Base-by-base conservation (phyloP, 1,140 invertebrate genomes). In the Nixonia krombeini region DNA sequence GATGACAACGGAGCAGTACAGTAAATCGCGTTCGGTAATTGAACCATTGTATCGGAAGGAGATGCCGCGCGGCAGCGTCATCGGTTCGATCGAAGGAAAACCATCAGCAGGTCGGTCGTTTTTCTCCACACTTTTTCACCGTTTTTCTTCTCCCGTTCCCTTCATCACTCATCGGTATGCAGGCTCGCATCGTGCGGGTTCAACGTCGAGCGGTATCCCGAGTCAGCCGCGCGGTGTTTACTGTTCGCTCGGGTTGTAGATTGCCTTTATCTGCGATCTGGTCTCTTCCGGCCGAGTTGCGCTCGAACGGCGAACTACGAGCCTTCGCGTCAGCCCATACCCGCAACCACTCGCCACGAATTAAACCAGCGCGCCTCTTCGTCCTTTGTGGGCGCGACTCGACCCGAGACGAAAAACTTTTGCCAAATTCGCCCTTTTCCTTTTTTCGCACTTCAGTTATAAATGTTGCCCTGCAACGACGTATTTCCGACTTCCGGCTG, bases 181-280 rank as follows among this genome's bases (percentile, higher is more conserved):
- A 50, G 50, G n/a, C n/a, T n/a, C n/a, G n/a, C n/a, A n/a, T n/a
- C n/a, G n/a, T n/a, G n/a, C n/a, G n/a, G n/a, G 65, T 38, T 50
- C 31, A 57, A 57, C 46, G 37, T 58, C 49, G 45, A 33, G 40
- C 18, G 37, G 42, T 61, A 66, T 62, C 51, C 37, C 40, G 26
- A 25, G 42, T 31, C 21, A 7, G 42, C 33, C 41, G 70, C 42
- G 15, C 59, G 64, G 66, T 73, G 75, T 80, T 78, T 80, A 81
- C 75, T 75, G 75, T 80, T 78, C 55, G 58, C 45, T 51, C 66
- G 68, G 69, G 69, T 65, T 78, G 73, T 78, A 79, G 68, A 81
- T 79, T 71, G 75, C 66, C 63, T 72, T 74, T 81, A 79, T 80
- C 76, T 77, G 70, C 61, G 68, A 81, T 80, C 78, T 80, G 66